Base-by-base conservation (phyloP, 1,140 invertebrate genomes). In the Mactra quadrangularis region DNA sequence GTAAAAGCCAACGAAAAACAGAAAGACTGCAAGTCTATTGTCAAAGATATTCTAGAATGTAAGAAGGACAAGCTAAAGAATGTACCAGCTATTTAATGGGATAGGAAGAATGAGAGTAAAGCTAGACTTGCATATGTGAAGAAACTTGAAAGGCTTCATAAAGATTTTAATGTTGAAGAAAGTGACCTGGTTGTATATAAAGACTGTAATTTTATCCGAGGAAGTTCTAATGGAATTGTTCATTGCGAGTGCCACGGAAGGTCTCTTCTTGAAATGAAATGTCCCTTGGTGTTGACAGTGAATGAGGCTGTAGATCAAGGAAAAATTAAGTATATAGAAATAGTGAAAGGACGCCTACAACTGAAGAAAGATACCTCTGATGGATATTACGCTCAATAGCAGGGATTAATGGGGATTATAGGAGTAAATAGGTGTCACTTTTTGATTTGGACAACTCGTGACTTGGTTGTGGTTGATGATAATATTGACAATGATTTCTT, bases 61-160 rank as follows among this genome's bases (percentile, higher is more conserved):
- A 3, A 2, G 31, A 71, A 31, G 68, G n/a, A n/a, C n/a, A n/a
- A n/a, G n/a, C n/a, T n/a, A n/a, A n/a, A n/a, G n/a, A n/a, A n/a
- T n/a, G n/a, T 71, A 11, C 68, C 68, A 38, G 17, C 47, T 7
- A 53, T 71, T 22, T 52, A 71, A 71, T 71, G 50, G 68, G 38
- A 47, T 1, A 52, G 68, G 17, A 71, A 9, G 31, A 29, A 71
- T 71, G 47, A 71, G 19, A 45, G 3, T 9, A 71, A 71, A 22
- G 68, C 27, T 29, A 52, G 22, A 15, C 1, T 52, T 9, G 31
- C 19, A 15, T 71, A 53, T 27, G 1, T 31, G 31, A 4, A 71
- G 27, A 71, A 71, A 53, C 9, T 71, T 1, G 7, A 25, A n/a
- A 52, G 53, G 31, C 53, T 31, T 55, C 68, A 71, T n/a, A 22